Conservation (phyloP, 2,113 vertebrate genomes). For the Salminus brasiliensis region DNA sequence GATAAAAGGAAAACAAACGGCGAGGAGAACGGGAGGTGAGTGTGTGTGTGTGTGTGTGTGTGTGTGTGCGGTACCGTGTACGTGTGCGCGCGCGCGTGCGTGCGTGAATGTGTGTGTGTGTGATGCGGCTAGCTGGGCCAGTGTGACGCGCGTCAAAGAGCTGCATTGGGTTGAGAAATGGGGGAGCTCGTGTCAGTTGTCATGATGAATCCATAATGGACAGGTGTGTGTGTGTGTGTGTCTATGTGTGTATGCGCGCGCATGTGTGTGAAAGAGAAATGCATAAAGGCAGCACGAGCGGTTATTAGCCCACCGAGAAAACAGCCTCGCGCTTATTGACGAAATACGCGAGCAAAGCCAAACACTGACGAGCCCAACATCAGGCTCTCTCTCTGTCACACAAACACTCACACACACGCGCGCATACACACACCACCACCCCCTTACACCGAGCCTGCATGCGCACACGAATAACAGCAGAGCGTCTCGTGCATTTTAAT, state of each 20-base stretch:
- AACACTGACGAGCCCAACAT: constrained; percentile 13
- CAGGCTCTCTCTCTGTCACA: neutral
- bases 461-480: neutral
- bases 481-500: neutral
- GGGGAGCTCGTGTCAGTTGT: constrained; percentile 37
- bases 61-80: constrained; percentile 23
- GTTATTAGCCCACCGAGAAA: constrained; percentile 23
- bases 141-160: constrained; percentile 48
- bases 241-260: neutral
- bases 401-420: neutral
- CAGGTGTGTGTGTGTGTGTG: constrained; percentile 10
- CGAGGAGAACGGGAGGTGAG: constrained; percentile 52
- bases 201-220: constrained; percentile 29
- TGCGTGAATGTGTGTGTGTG: constrained; percentile 25
- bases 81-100: constrained; percentile 33
- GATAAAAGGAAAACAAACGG: constrained; percentile 32
- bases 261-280: neutral
- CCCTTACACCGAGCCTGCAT: neutral
- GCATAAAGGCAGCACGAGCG: neutral
- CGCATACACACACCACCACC: neutral
- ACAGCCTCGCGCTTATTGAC: constrained; percentile 21
- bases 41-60: constrained; percentile 23
- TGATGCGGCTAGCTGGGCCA: constrained; percentile 42
- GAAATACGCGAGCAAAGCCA: constrained; percentile 19
- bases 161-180: constrained; percentile 49